Conservation (phyloP, 1,140 invertebrate genomes). For the Contarinia nasturtii region DNA sequence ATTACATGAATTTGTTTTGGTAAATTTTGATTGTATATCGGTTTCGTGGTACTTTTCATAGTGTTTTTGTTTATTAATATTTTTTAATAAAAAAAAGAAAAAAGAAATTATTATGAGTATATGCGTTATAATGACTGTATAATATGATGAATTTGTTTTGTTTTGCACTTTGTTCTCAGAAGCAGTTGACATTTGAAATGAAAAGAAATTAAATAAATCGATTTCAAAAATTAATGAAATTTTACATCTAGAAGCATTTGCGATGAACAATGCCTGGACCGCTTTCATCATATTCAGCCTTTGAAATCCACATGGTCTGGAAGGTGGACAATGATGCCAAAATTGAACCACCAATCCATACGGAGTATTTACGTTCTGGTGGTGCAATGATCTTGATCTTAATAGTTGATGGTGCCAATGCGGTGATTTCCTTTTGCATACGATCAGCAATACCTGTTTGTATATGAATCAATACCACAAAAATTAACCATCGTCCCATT, state of each 20-base stretch:
- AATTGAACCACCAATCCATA: slow-evolving; percentile 59
- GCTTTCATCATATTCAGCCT: slow-evolving; percentile 51
- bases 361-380: slow-evolving; percentile 81
- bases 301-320: slow-evolving; percentile 59
- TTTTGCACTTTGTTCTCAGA: too few species aligned
- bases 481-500: slow-evolving; percentile 25
- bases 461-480: slow-evolving; percentile 80
- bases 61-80: too few species aligned
- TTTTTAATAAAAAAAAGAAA: too few species aligned
- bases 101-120: too few species aligned
- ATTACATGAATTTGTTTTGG: too few species aligned
- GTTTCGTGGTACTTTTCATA: too few species aligned
- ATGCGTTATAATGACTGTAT: too few species aligned
- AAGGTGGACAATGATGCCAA: slow-evolving; percentile 53
- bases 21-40: too few species aligned
- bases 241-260: slow-evolving; percentile 91
- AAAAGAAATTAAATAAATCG: too few species aligned
- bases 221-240: too few species aligned
- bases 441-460: slow-evolving; percentile 76
- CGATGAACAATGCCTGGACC: slow-evolving; percentile 79
- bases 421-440: slow-evolving; percentile 81
- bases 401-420: slow-evolving; percentile 72
- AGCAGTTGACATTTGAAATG: too few species aligned
- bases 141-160: too few species aligned
- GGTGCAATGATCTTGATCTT: slow-evolving; percentile 91